Percentiles rank a stretch among this genome's conserved stretches.
These are phyloP conservation scores for Manis pentadactyla DNA, from an alignment of 2,797 vertebrate species.

Conservation along the genomic window DNA sequence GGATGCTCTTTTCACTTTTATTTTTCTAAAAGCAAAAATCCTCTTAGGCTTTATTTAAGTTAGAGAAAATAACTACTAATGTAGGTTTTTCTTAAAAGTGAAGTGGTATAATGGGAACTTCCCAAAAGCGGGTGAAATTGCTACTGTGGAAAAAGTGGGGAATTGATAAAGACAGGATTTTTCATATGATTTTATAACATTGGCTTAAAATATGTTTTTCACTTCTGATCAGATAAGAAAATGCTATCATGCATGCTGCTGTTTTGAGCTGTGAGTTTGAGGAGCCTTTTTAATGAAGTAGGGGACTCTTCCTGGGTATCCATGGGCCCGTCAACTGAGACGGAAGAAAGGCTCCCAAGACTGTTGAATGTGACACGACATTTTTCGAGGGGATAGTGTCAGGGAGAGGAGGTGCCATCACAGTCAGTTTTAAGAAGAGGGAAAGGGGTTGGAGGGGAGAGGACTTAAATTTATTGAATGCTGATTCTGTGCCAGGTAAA, in stretches of 20 bases:
- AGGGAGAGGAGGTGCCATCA: not conserved
- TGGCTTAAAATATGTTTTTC: not conserved
- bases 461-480: not conserved
- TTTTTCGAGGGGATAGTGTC: not conserved
- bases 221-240: not conserved
- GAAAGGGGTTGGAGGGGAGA: not conserved
- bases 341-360: constrained; percentile 4
- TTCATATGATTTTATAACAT: not conserved
- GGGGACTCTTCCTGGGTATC: not conserved
- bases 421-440: not conserved
- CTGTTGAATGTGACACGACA: not conserved
- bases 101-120: not conserved
- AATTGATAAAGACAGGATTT: not conserved
- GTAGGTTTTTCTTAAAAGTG: not conserved
- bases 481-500: not conserved
- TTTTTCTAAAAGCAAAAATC: not conserved
- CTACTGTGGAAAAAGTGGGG: not conserved
- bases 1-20: not conserved
- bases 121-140: not conserved
- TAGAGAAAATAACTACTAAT: not conserved
- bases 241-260: not conserved
- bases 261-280: not conserved
- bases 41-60: not conserved
- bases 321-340: not conserved
- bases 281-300: not conserved